Conservation (phyloP, 2,113 vertebrate genomes). For the Notarius lentiginosus region DNA sequence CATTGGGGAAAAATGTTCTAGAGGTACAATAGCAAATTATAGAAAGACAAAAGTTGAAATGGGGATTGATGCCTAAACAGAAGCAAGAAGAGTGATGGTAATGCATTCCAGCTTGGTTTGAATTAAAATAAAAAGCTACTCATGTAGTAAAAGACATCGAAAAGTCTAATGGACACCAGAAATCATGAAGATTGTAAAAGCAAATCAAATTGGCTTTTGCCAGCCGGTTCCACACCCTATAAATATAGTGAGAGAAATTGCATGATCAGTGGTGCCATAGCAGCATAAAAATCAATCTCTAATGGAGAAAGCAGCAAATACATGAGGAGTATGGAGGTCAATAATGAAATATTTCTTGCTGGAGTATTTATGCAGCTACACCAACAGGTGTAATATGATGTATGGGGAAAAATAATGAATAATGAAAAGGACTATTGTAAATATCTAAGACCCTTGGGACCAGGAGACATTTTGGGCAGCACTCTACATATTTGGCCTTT, state of each 20-base stretch:
- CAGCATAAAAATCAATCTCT: background rate
- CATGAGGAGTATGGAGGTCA: background rate
- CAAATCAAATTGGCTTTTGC: background rate
- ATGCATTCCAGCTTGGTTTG: background rate
- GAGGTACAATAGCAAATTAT: background rate
- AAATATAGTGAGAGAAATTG: background rate
- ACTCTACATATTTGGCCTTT: background rate
- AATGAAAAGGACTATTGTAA: background rate
- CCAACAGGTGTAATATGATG: background rate
- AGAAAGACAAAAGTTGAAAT: background rate
- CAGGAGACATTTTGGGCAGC: background rate
- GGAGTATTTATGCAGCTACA: conserved; percentile 3
- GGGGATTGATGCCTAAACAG: background rate
- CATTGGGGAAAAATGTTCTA: background rate
- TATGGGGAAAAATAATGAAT: background rate
- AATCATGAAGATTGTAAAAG: background rate
- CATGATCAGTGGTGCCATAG: background rate
- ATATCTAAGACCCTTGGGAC: background rate
- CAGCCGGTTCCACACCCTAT: background rate
- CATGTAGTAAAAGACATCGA: background rate
- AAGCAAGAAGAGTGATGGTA: background rate
- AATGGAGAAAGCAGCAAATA: conserved; percentile 1
- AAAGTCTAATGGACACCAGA: background rate
- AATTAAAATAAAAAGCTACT: background rate
- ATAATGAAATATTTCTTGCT: conserved; percentile 4